phyloP scores from a whole-genome alignment of 2,888 invertebrate species.

The Cataglyphis albicans region DNA sequence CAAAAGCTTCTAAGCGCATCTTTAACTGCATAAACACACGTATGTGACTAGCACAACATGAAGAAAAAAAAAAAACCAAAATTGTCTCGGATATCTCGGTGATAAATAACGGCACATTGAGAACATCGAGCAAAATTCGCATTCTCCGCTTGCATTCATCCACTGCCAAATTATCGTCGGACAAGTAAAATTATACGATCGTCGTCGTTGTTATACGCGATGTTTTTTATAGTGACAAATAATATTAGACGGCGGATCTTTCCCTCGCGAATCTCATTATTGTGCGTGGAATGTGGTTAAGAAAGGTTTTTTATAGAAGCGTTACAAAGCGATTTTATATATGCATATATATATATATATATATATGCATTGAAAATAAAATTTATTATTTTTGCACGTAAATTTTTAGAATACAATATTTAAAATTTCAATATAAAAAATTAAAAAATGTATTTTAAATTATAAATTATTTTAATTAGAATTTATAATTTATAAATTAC shows the following conservation, averaged over 20 bases:
- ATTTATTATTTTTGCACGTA: too few species aligned
- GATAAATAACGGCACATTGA: conserved; percentile 69
- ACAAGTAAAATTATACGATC: conserved; percentile 12
- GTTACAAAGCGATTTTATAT: not conserved
- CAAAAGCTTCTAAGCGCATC: conserved; percentile 69
- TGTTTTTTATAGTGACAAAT: not conserved
- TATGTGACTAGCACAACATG: conserved; percentile 71
- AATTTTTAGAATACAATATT: too few species aligned
- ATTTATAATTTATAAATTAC: too few species aligned
- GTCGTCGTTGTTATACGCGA: not conserved
- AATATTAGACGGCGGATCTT: not conserved
- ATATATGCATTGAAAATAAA: too few species aligned
- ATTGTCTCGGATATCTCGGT: conserved; percentile 8
- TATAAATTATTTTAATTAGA: too few species aligned
- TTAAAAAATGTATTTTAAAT: too few species aligned
- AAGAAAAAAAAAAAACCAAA: conserved; percentile 2
- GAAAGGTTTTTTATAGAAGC: not conserved
- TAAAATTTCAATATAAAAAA: too few species aligned
- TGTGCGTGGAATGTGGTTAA: not conserved
- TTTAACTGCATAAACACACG: conserved; percentile 71
- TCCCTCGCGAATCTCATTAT: conserved; percentile 15
- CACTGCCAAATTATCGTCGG: conserved; percentile 75
- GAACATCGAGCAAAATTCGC: conserved; percentile 71
- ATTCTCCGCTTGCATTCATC: conserved; percentile 75
- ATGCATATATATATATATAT: not conserved